Evolutionary conservation across 2,888 invertebrate species (phyloP).

Genomic region (Cheilosia impressa): DNA sequence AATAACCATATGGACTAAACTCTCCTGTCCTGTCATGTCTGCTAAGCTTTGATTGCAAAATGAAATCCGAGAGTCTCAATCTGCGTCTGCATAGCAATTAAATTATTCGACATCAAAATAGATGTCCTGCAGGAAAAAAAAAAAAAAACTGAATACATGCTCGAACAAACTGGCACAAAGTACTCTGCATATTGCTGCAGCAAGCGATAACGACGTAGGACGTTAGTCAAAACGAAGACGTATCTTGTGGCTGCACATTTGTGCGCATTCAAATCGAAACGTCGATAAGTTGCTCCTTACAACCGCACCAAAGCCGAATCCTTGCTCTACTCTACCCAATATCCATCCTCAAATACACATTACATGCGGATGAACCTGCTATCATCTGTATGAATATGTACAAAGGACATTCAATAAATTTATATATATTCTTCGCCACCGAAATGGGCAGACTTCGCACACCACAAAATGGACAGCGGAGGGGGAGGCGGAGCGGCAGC

Average conservation of each 20-base stretch:
- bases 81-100: conserved; percentile 17
- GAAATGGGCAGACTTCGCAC: not conserved
- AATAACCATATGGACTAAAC: too few species aligned
- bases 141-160: not conserved
- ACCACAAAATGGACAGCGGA: too few species aligned
- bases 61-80: not conserved
- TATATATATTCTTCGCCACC: conserved; percentile 34
- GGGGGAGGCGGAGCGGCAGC: too few species aligned
- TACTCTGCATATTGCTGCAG: conserved; percentile 57
- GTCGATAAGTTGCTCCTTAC: conserved; percentile 68
- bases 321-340: not conserved
- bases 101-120: conserved; percentile 6
- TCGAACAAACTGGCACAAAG: conserved; percentile 34
- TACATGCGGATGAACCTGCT: conserved; percentile 60
- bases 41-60: not conserved
- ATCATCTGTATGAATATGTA: conserved; percentile 65
- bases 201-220: conserved; percentile 55
- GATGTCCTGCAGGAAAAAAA: too few species aligned
- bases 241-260: conserved; percentile 72
- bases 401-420: conserved; percentile 67
- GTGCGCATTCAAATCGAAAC: conserved; percentile 73
- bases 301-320: conserved; percentile 33
- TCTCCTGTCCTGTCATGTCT: too few species aligned
- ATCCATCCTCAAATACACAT: conserved; percentile 42
- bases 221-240: conserved; percentile 33